Base-by-base conservation (phyloP, 2,797 vertebrate genomes). In the Danionella dracula region DNA sequence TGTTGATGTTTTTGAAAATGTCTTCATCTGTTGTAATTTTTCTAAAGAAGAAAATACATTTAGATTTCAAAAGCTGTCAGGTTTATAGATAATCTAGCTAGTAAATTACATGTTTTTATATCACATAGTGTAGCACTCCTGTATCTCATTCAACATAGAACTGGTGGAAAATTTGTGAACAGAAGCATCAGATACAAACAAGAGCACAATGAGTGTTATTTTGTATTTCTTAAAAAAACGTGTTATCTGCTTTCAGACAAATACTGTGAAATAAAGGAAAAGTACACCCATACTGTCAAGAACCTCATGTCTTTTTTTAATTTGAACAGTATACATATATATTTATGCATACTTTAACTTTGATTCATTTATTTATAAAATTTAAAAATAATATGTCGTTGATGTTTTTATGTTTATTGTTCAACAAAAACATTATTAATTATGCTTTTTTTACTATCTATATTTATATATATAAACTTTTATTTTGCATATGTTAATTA, bases 251-350 rank as follows among this genome's bases (percentile, higher is more conserved):
- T 90, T 89, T 90, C 87, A 86, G 86, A 88, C 83, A 88, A 86
- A 87, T 88, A 90, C 88, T 90, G 89, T 90, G 87, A 90, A 89
- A 87, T 89, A 88, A 89, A 89, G 84, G 86, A 81, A 89, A 88
- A 83, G 84, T 87, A 82, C 84, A 89, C 84, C 83, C 85, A 79
- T 76, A 85, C 63, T 78, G 61, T 74, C 71, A 70, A 79, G 51
- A 82, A 85, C 68, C 71, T 88, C 80, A 78, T 86, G 66, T 71
- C 69, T 49, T 15, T 61, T 40, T n/a, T n/a, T n/a, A n/a, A n/a
- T n/a, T 55, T 6, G 19, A 41, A 45, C 58, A 31, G n/a, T n/a
- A n/a, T n/a, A n/a, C n/a, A n/a, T n/a, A n/a, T n/a, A n/a, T n/a
- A n/a, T n/a, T n/a, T n/a, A n/a, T n/a, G n/a, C n/a, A n/a, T n/a